These are phyloP conservation scores for Stegophylla sp. DNA, from an alignment of 2,888 invertebrate genomes.

Conservation along the genomic window DNA sequence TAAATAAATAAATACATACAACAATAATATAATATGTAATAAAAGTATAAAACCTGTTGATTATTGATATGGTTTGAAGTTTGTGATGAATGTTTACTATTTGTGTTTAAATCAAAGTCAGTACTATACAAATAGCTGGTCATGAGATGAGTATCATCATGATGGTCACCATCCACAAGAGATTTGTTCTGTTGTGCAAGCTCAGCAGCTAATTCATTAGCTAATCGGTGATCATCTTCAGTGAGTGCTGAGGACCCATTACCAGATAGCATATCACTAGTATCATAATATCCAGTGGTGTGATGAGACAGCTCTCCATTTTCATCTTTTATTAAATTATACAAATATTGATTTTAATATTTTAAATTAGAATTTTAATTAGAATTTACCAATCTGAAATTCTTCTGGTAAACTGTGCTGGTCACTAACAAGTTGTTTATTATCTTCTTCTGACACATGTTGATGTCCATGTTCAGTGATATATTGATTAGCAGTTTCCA, in stretches of 20 bases:
- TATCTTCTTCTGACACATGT: conserved; percentile 51
- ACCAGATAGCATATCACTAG: conserved; percentile 53
- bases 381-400: conserved; percentile 41
- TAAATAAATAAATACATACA: conserved; percentile 9
- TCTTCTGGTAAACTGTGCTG: conserved; percentile 49
- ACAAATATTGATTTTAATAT: neutral
- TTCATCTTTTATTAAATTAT: conserved; percentile 38
- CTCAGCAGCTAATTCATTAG: conserved; percentile 71
- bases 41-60: conserved; percentile 36
- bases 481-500: conserved; percentile 55
- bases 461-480: conserved; percentile 53
- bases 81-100: conserved; percentile 49
- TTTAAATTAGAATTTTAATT: neutral
- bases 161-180: conserved; percentile 44
- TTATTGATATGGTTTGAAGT: conserved; percentile 49
- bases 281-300: conserved; percentile 48
- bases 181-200: conserved; percentile 62
- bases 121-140: conserved; percentile 57
- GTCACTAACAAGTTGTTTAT: conserved; percentile 44
- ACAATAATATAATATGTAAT: neutral
- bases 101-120: conserved; percentile 49
- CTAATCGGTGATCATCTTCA: conserved; percentile 71
- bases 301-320: conserved; percentile 55
- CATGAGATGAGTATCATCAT: conserved; percentile 51
- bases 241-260: conserved; percentile 64